phyloP scores from a whole-genome alignment of 2,888 invertebrate species.

The Tineola bisselliella region DNA sequence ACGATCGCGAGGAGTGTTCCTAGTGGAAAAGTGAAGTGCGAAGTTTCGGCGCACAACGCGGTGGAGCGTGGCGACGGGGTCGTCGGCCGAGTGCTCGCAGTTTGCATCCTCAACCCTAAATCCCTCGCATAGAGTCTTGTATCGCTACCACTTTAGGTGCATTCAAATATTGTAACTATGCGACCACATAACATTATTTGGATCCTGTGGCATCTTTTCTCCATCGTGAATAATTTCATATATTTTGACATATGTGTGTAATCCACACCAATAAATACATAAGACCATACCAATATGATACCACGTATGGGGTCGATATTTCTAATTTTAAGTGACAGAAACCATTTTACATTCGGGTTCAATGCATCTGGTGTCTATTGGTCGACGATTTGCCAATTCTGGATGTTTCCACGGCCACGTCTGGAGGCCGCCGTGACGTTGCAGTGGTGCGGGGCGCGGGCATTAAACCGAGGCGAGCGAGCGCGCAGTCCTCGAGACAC shows the following conservation, averaged over 20 bases:
- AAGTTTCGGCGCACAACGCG: constrained; percentile 50
- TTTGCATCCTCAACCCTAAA: neutral
- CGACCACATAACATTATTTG: neutral
- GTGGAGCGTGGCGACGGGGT: constrained; percentile 27
- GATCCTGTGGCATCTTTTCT: neutral
- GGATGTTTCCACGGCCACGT: constrained; percentile 49
- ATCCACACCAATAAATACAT: neutral
- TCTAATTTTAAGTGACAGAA: no score
- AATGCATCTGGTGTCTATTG: neutral
- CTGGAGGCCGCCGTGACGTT: constrained; percentile 34
- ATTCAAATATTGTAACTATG: neutral
- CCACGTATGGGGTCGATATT: no score
- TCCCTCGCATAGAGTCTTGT: neutral
- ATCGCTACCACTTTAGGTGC: neutral
- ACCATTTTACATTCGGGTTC: neutral
- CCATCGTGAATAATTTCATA: neutral
- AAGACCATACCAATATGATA: no score
- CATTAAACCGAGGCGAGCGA: constrained; percentile 37
- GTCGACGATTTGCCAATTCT: constrained; percentile 9
- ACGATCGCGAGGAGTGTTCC: constrained; percentile 43
- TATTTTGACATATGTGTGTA: neutral
- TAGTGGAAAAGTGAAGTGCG: constrained; percentile 62
- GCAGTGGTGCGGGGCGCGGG: constrained; percentile 45
- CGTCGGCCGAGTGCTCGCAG: constrained; percentile 22
- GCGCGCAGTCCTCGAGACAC: constrained; percentile 56